These are phyloP conservation scores for Papilio demoleus DNA, from an alignment of 2,888 invertebrate genomes.

Conservation along the genomic window DNA sequence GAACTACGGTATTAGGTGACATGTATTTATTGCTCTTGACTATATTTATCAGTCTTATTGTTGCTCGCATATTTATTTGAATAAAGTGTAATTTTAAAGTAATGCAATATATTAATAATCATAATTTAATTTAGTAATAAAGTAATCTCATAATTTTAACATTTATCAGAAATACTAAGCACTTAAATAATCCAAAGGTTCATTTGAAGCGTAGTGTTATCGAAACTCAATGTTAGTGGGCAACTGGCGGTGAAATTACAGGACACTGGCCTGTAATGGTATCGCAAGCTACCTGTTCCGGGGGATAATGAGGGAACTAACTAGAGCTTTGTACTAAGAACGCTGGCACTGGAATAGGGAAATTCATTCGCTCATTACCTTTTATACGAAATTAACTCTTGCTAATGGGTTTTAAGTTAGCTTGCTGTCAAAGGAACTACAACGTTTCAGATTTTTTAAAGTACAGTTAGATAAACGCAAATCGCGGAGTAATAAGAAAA, in stretches of 20 bases:
- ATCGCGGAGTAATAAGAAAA: no score
- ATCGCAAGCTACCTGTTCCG: conserved; percentile 64
- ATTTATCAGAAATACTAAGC: no score
- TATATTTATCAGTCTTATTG: no score
- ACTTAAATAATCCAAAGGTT: conserved; percentile 47
- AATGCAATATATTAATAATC: no score
- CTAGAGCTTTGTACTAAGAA: conserved; percentile 66
- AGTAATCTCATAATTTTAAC: no score
- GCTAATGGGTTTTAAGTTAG: conserved; percentile 28
- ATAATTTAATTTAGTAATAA: no score
- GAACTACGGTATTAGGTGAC: no score
- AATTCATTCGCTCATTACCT: conserved; percentile 44
- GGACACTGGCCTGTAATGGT: conserved; percentile 53
- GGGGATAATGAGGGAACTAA: conserved; percentile 70
- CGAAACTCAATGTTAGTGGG: conserved; percentile 54
- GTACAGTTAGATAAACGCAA: background rate
- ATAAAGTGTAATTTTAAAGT: no score
- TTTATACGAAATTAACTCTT: conserved; percentile 38
- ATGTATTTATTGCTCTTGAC: no score
- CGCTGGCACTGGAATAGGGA: conserved; percentile 47
- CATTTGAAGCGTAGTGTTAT: conserved; percentile 48
- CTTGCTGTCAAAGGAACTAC: background rate
- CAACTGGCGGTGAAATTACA: conserved; percentile 58
- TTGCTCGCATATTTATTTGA: no score
- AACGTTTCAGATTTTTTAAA: background rate